A percentile compares a stretch with the other conserved stretches of the same genome.
Evolutionary conservation across 2,797 vertebrate species (phyloP).

Genomic region (Chaenodraco wilsoni): DNA sequence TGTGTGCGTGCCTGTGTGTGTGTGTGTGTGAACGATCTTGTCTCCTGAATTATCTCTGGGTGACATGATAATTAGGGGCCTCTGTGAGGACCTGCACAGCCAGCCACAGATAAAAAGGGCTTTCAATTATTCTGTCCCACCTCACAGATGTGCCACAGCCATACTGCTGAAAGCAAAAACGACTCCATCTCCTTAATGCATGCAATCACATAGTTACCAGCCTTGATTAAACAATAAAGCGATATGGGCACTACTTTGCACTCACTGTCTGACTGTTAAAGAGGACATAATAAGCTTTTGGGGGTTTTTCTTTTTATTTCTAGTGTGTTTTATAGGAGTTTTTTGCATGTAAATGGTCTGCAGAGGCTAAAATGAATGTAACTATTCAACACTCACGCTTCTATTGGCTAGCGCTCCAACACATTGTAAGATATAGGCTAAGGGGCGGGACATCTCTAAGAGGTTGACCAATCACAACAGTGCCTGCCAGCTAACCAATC

Average conservation of each 20-base stretch:
- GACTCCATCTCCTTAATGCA: slow-evolving; percentile 32
- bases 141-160: slow-evolving; percentile 18
- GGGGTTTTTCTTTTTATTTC: too few species aligned
- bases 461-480: too few species aligned
- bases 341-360: too few species aligned
- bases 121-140: slow-evolving; percentile 58
- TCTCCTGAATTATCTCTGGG: slow-evolving; percentile 64
- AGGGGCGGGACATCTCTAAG: too few species aligned
- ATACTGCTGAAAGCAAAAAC: slow-evolving; percentile 38
- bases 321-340: too few species aligned
- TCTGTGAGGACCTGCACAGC: slow-evolving; percentile 54
- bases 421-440: too few species aligned
- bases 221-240: slow-evolving; percentile 42
- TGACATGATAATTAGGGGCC: slow-evolving; percentile 73
- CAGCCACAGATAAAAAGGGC: slow-evolving; percentile 56
- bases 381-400: too few species aligned
- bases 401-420: too few species aligned
- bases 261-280: background rate
- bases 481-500: too few species aligned
- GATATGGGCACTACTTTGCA: slow-evolving; percentile 14
- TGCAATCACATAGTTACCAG: slow-evolving; percentile 26
- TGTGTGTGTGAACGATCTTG: slow-evolving; percentile 36
- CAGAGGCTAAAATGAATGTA: too few species aligned
- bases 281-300: too few species aligned
- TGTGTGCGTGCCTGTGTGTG: slow-evolving; percentile 3